Percentiles rank a stretch among this genome's conserved stretches.
Conservation (phyloP, 2,113 vertebrate species). For the Podilymbus podiceps region DNA sequence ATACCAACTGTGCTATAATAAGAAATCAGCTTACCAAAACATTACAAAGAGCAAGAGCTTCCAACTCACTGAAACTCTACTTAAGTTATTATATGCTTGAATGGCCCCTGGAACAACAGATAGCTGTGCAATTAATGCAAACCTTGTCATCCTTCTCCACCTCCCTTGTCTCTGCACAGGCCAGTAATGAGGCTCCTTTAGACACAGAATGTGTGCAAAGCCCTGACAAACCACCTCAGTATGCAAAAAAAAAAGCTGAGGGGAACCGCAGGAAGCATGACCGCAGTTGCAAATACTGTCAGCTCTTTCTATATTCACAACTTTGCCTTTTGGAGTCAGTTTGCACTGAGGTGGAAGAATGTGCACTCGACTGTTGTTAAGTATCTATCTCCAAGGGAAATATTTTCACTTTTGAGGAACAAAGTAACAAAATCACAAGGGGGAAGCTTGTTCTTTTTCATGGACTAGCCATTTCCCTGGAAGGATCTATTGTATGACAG, state of each 20-base stretch:
- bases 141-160: conserved; percentile 62
- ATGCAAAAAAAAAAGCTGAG: conserved; percentile 11
- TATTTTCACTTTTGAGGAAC: neutral
- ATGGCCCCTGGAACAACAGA: conserved; percentile 64
- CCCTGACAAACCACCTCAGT: conserved; percentile 56
- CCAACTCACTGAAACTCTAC: conserved; percentile 67
- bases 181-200: conserved; percentile 67
- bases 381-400: neutral
- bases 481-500: neutral
- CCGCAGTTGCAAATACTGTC: neutral
- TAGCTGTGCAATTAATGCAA: conserved; percentile 74
- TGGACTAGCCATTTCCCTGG: neutral
- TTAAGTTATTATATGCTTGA: conserved; percentile 75
- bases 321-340: neutral
- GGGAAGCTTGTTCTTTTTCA: neutral
- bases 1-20: conserved; percentile 63
- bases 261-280: neutral
- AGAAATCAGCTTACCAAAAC: conserved; percentile 62
- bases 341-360: neutral
- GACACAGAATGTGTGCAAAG: conserved; percentile 15
- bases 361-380: accelerated
- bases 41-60: conserved; percentile 61
- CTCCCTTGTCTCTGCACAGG: conserved; percentile 52
- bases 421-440: neutral
- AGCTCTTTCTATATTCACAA: neutral